phyloP scores from a whole-genome alignment of 2,797 vertebrate genomes.

The Hafferia zeledoni region DNA sequence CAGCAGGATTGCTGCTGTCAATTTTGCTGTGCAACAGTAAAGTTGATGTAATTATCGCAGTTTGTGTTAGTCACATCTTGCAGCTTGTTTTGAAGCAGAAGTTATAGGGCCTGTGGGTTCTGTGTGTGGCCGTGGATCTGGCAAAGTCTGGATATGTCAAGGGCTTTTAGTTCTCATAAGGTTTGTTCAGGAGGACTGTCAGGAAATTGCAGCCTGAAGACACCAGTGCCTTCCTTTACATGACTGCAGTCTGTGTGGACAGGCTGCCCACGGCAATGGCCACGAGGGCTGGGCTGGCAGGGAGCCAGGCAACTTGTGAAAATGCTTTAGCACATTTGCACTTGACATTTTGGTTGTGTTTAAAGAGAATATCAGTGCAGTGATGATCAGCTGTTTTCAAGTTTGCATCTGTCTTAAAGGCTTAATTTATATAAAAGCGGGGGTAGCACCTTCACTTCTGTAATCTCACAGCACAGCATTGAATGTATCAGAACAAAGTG shows the following conservation, averaged over 20 bases:
- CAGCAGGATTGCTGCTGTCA: background rate
- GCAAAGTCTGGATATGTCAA: background rate
- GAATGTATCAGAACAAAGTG: background rate
- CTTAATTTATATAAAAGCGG: background rate
- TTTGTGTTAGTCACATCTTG: background rate
- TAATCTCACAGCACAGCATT: background rate
- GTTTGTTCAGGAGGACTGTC: background rate
- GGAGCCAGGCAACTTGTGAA: background rate
- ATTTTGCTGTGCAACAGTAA: background rate
- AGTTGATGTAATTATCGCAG: background rate
- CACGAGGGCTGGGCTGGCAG: background rate
- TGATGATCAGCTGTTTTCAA: slow-evolving; percentile 6
- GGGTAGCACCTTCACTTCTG: background rate
- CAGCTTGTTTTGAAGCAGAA: background rate
- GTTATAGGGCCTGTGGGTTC: background rate
- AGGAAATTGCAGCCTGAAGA: background rate
- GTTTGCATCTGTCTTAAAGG: background rate
- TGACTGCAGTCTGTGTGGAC: background rate
- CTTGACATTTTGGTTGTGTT: background rate
- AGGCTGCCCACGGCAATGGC: background rate
- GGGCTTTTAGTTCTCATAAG: background rate
- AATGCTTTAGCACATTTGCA: background rate
- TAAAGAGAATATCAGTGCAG: background rate
- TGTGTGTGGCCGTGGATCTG: rapidly evolving
- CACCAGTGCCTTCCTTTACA: background rate